Base-by-base conservation (phyloP, 2,888 invertebrate genomes). In the Ommatoiulus sabulosus region DNA sequence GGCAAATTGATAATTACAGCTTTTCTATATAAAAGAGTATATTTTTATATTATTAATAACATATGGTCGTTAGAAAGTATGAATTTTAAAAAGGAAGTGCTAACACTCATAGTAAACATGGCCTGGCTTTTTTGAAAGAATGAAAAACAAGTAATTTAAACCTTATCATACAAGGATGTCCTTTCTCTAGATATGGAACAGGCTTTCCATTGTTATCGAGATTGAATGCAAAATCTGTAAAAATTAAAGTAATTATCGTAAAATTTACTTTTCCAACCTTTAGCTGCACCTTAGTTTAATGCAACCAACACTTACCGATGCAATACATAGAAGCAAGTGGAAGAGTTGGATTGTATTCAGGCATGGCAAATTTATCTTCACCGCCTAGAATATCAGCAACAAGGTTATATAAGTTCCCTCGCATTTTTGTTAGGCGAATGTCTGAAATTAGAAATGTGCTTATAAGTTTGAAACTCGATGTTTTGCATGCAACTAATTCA, bases 1-100 rank as follows among this genome's bases (percentile, higher is more conserved):
- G 95, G 95, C 88, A 95, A 92, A 91, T 95, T 94, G 89, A 96
- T 94, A 88, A 96, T 92, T 63, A 96, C 90, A 0, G 94, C 95
- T 80, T 87, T 89, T 44, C 89, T 89, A 52, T 17, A 57, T 48
- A 17, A 48, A 20, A 85, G 35, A 35, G 35, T 35, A 24, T 35
- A 24, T 35, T 63, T n/a, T 46, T 4, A 85, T 5, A 85, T 48
- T 48, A 48, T 35, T 35, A 35, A 35, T 35, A 35, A 35, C 35
- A 35, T 35, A 35, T 35, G 35, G 35, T 35, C 35, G 35, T 35
- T 35, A 1, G 35, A 35, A 35, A 35, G 35, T 35, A 35, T 35
- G 35, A 0, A 35, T 35, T 35, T 35, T 35, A 35, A 35, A 35
- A 35, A 35, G 35, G 2, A 35, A 35, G 35, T 35, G 35, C 35